These are phyloP conservation scores for Laticauda laticaudata DNA, from an alignment of 2,113 vertebrate genomes.

Conservation along the genomic window DNA sequence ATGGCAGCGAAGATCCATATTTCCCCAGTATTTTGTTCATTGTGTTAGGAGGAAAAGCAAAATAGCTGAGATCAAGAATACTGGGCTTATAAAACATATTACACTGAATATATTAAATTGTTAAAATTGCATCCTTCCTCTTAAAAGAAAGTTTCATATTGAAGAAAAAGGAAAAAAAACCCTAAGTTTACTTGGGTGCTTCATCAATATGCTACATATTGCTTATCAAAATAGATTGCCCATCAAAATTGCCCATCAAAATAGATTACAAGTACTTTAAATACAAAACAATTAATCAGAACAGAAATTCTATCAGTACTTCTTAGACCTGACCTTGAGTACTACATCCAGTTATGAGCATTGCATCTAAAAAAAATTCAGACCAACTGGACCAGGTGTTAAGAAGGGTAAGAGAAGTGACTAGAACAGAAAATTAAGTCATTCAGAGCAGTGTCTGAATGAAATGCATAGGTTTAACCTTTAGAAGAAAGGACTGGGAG, in stretches of 20 bases:
- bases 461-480: neutral
- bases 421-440: neutral
- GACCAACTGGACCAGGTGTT: neutral
- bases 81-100: constrained; percentile 76
- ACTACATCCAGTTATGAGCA: neutral
- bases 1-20: constrained; percentile 75
- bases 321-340: neutral
- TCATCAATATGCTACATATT: constrained; percentile 2
- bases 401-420: neutral
- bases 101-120: constrained; percentile 79
- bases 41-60: constrained; percentile 79
- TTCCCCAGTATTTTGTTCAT: constrained; percentile 77
- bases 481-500: neutral
- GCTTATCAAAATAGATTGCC: neutral
- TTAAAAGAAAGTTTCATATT: constrained; percentile 63
- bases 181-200: constrained; percentile 29
- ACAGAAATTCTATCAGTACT: neutral
- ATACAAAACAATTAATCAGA: neutral
- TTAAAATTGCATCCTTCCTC: constrained; percentile 74
- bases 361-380: neutral
- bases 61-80: constrained; percentile 75
- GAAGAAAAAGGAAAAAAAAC: constrained; percentile 52
- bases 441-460: neutral
- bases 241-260: neutral
- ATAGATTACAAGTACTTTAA: neutral